phyloP scores from a whole-genome alignment of 2,888 invertebrate species.

The Xanthorhoe spadicearia region DNA sequence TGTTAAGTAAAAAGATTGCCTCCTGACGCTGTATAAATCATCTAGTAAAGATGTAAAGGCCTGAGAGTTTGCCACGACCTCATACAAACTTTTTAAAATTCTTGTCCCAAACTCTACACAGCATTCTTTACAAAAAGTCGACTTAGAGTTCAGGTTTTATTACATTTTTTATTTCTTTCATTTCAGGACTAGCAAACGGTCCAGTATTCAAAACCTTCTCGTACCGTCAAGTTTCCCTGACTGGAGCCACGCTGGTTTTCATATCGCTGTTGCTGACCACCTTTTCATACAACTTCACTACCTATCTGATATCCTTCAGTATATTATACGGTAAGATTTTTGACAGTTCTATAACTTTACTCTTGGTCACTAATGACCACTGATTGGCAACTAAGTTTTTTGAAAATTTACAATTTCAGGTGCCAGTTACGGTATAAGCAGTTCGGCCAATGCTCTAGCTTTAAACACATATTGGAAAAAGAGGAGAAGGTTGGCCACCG shows the following conservation, averaged over 20 bases:
- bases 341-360: neutral
- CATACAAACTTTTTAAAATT: no score
- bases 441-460: conserved; percentile 88
- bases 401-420: conserved; percentile 67
- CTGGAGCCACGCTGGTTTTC: conserved; percentile 86
- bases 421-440: conserved; percentile 87
- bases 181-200: conserved; percentile 88
- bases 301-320: conserved; percentile 87
- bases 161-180: conserved; percentile 23
- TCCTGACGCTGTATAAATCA: no score
- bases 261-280: conserved; percentile 85
- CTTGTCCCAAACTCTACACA: no score
- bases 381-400: no score
- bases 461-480: conserved; percentile 90
- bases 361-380: no score
- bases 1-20: no score
- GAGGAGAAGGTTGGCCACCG: conserved; percentile 88
- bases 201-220: conserved; percentile 88
- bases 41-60: no score
- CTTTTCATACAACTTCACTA: conserved; percentile 86
- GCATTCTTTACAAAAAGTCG: no score
- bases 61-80: no score
- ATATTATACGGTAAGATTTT: conserved; percentile 86
- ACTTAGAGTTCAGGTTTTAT: no score
- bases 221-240: conserved; percentile 87